Percentiles rank a stretch among this genome's conserved stretches.
Evolutionary conservation across 2,113 vertebrate species (phyloP).

Genomic region (Cebidichthys violaceus): DNA sequence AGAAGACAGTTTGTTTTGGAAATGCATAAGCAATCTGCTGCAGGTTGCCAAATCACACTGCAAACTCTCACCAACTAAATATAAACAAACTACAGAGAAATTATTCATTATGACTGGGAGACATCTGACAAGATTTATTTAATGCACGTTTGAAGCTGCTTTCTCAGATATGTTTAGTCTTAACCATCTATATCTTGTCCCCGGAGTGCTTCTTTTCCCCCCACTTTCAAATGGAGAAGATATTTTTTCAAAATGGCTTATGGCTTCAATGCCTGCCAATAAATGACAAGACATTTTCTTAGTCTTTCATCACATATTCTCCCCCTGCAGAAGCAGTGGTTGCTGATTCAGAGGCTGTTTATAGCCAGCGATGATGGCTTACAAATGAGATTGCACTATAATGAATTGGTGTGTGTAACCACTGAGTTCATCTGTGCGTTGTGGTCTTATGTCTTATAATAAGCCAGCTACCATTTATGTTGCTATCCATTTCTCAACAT

Average conservation of each 20-base stretch:
- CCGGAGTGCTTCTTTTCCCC: conserved; percentile 42
- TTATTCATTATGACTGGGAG: conserved; percentile 36
- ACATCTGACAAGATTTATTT: conserved; percentile 56
- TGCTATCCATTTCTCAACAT: conserved; percentile 19
- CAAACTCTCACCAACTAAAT: conserved; percentile 24
- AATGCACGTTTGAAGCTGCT: conserved; percentile 35
- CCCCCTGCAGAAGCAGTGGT: conserved; percentile 38
- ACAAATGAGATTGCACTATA: conserved; percentile 58
- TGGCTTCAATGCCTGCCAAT: conserved; percentile 55
- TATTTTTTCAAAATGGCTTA: conserved; percentile 65
- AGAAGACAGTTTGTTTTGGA: conserved; percentile 31
- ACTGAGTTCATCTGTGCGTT: conserved; percentile 23
- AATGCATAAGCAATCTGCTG: conserved; percentile 13
- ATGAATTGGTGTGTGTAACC: conserved; percentile 53
- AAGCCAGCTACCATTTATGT: neutral
- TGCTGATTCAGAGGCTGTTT: conserved; percentile 63
- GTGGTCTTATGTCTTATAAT: neutral
- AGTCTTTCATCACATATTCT: conserved; percentile 63
- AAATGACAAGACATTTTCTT: conserved; percentile 66
- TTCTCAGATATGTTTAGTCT: conserved; percentile 33
- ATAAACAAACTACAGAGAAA: conserved; percentile 56
- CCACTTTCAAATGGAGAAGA: conserved; percentile 52
- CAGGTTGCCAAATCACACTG: conserved; percentile 33
- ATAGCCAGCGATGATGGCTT: conserved; percentile 53
- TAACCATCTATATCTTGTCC: conserved; percentile 58